A percentile compares a stretch with the other conserved stretches of the same genome.
Conservation (phyloP, 1,140 invertebrate genomes). For the Drosophila burlai region DNA sequence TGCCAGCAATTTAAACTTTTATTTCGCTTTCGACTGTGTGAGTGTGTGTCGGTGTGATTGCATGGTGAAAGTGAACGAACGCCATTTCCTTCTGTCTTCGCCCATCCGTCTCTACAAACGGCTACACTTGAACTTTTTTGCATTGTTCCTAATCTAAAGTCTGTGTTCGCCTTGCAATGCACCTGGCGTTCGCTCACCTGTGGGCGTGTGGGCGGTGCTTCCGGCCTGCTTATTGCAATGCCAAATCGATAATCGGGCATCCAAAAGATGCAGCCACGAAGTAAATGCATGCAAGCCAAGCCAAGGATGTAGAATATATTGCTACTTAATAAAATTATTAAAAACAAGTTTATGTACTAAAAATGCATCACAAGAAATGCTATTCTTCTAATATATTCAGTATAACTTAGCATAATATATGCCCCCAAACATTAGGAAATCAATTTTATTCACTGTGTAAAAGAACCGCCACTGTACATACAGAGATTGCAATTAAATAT, state of each 20-base stretch:
- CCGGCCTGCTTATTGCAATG: constrained; percentile 24
- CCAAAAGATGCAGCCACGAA: constrained; percentile 27
- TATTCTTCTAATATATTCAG: neutral
- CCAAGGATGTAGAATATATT: neutral
- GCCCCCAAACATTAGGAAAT: neutral
- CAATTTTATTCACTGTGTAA: neutral
- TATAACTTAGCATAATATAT: neutral
- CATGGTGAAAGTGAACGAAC: constrained; percentile 74
- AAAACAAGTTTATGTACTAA: neutral
- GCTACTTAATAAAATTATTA: neutral
- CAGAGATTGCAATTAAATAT: constrained; percentile 18
- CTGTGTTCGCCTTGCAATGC: constrained; percentile 2
- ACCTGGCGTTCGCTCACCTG: constrained; percentile 30
- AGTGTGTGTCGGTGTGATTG: constrained; percentile 40
- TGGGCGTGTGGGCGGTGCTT: constrained; percentile 17
- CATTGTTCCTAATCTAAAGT: constrained; percentile 24
- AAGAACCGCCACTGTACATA: neutral
- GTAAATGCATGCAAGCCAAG: neutral
- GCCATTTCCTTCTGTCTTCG: constrained; percentile 44
- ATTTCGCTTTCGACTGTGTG: constrained; percentile 35
- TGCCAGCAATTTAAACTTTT: constrained; percentile 68
- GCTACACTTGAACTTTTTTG: constrained; percentile 30
- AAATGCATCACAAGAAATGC: neutral
- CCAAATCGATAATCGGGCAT: constrained; percentile 36
- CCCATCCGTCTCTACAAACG: constrained; percentile 2